Percentiles rank a stretch among this genome's conserved stretches.
These are phyloP conservation scores for Sminthurides aquaticus DNA, from an alignment of 2,888 invertebrate species.

Conservation along the genomic window DNA sequence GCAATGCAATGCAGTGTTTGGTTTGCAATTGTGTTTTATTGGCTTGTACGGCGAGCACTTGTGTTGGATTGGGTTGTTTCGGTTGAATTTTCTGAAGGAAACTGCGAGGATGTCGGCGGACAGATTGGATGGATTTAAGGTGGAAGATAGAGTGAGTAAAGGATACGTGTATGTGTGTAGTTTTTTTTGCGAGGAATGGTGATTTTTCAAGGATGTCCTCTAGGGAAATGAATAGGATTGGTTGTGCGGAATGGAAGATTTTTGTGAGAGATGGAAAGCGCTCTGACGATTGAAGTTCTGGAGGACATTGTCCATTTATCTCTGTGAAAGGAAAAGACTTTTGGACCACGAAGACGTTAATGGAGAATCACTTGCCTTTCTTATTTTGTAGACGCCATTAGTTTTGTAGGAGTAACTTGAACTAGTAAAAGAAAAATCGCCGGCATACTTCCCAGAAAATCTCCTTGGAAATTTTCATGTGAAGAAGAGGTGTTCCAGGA, in stretches of 20 bases:
- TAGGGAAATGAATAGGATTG: neutral
- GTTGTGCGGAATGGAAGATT: neutral
- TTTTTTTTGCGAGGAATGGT: neutral
- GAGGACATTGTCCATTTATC: neutral
- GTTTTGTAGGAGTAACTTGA: neutral
- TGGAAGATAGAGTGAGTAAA: too few relatives aligned
- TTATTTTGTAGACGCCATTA: neutral
- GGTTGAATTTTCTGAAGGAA: too few relatives aligned
- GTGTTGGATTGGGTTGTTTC: too few relatives aligned
- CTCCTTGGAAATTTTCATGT: too few relatives aligned
- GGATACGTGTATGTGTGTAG: neutral
- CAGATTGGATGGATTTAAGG: too few relatives aligned
- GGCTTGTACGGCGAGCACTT: too few relatives aligned
- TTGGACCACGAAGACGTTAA: neutral
- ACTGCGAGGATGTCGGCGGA: too few relatives aligned
- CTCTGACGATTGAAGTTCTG: neutral
- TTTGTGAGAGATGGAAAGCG: neutral
- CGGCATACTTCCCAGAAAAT: too few relatives aligned
- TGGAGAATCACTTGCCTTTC: neutral
- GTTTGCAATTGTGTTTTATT: too few relatives aligned
- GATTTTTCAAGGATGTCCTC: neutral
- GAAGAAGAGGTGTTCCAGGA: too few relatives aligned
- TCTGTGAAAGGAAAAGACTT: neutral
- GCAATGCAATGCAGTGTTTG: too few relatives aligned
- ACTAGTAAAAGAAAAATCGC: neutral